Base-by-base conservation (phyloP, 2,113 vertebrate species). In the Mola mola region DNA sequence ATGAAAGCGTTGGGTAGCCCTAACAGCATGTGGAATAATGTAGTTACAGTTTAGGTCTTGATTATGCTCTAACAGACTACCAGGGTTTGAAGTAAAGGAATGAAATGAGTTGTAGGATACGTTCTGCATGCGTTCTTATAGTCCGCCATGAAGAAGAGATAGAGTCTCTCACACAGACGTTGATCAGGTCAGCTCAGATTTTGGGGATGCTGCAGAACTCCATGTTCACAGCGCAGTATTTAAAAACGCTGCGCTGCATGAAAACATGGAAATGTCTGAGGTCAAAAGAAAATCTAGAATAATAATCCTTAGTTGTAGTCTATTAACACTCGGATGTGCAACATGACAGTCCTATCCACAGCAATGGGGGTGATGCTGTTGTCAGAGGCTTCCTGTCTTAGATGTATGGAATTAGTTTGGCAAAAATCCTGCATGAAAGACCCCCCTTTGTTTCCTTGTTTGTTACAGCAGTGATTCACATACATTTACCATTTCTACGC, bases 1-100 rank as follows among this genome's bases (percentile, higher is more conserved):
- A 52, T 44, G 22, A 67, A 59, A 65, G 74, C n/a, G n/a, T 61
- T 74, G 8, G 41, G 43, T 26, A 48, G 65, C 20, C 51, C 60
- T 75, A 79, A 81, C 72, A 75, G 82, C 86, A 87, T 89, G 85
- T 67, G 2, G 21, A 56, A 25, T 33, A 25, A 36, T 26, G 7
- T 11, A 56, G 59, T 40, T 36, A 29, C 4, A 55, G 19, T 48
- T 26, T 2, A 36, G 47, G 6, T 49, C 15, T 68, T n/a, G 11
- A 5, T 20, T 6, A 9, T 20, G 17, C 36, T 55, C 36, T 55
- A 31, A 62, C 38, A 22, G 13, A 37, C 9, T 17, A 21, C 0
- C 16, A 29, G 28, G n/a, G 4, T 46, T 42, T 37, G 12, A 47
- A 10, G 17, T 33, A 8, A 55, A 20, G 15, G 24, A 59, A 33